Base-by-base conservation (phyloP, 2,113 vertebrate species). In the Grammomys surdaster region DNA sequence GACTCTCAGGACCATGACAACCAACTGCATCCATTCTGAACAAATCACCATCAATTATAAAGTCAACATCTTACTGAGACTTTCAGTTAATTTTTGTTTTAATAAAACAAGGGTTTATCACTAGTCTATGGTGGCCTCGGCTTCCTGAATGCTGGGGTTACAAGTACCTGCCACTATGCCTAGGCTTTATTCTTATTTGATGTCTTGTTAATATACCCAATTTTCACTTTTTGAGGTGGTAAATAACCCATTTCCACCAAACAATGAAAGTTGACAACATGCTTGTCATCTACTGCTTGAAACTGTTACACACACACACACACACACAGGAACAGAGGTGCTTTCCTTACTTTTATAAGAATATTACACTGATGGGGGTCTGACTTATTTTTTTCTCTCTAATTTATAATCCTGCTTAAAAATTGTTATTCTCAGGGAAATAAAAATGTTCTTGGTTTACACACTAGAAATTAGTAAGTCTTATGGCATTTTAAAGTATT, bases 401-500 rank as follows among this genome's bases (percentile, higher is more conserved):
- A 69, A 0, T 86, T 24, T 88, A 19, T 22, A 43, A 84, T 51
- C 73, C 82, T 88, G 40, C 58, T 89, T 89, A 81, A 36, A 65
- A 43, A 93, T 93, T 93, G 22, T 81, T 94, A 36, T 88, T 89
- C n/a, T 54, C 78, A 94, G 63, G 46, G 43, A 85, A 95, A 67
- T 89, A 69, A 95, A 95, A 72, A 54, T 46, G 56, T 51, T 65
- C 14, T 65, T 87, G 67, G 54, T 12, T 84, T 70, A 92, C 0
- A 88, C 5, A 67, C 22, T 73, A 89, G 69, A 86, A 97, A 88
- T 93, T 51, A 91, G 85, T 13, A 17, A 89, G 46, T 5, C 70
- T 85, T 80, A 51, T 9, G 65, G 33, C 63, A 92, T 85, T 95
- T 87, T 65, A 78, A 63, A 94, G 75, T 51, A 73, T 72, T 81